phyloP scores from a whole-genome alignment of 2,113 vertebrate species.

The Trichechus manatus region DNA sequence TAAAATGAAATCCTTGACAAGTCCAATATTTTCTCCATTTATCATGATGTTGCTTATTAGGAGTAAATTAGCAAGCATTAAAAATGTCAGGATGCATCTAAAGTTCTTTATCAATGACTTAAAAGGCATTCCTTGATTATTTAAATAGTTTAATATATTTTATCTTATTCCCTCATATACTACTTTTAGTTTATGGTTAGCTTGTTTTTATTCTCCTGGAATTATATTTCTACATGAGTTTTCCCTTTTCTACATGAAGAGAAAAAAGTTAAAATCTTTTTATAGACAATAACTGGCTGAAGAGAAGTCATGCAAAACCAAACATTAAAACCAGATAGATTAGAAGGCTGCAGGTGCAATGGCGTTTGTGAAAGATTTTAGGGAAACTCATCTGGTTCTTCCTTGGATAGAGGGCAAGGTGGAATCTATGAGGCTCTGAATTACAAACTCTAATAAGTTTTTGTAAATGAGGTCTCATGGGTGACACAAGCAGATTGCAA shows the following conservation, averaged over 20 bases:
- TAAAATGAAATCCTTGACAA: no score
- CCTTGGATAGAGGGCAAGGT: not conserved
- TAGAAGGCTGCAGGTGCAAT: not conserved
- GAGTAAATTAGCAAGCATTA: slow-evolving; percentile 43
- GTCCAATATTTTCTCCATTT: no score
- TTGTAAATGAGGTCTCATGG: not conserved
- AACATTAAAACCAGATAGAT: not conserved
- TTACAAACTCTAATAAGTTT: not conserved
- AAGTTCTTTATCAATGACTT: slow-evolving; percentile 45
- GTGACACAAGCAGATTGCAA: no score
- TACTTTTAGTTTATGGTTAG: not conserved
- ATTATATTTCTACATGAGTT: not conserved
- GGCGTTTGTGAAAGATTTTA: not conserved
- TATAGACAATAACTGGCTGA: not conserved
- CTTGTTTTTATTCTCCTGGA: not conserved
- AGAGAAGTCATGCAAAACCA: not conserved
- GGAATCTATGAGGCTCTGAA: not conserved
- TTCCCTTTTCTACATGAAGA: not conserved
- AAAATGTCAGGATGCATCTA: slow-evolving; percentile 35
- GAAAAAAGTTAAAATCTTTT: slow-evolving; percentile 42
- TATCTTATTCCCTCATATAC: not conserved
- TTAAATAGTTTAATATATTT: not conserved
- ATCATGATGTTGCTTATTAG: no score
- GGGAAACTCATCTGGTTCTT: not conserved
- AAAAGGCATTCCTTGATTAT: slow-evolving; percentile 34